Evolutionary conservation across 2,888 invertebrate species (phyloP).

Genomic region (Acrobasis repandana): DNA sequence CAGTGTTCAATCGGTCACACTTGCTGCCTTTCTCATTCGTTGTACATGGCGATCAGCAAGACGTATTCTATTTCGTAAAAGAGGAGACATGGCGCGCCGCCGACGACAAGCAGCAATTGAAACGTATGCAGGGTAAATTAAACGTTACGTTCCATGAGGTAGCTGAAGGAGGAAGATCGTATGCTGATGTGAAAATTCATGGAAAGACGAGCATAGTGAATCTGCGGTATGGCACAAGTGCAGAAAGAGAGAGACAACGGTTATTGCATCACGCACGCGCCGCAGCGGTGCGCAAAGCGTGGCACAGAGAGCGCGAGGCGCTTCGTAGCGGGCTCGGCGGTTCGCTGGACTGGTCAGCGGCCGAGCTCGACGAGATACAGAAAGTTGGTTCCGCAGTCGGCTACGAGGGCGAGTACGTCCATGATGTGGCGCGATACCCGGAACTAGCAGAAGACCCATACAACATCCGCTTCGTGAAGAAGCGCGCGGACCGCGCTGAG

Average conservation of each 20-base stretch:
- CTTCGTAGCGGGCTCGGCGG: slow-evolving; percentile 90
- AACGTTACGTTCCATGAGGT: slow-evolving; percentile 96
- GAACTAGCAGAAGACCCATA: slow-evolving; percentile 98
- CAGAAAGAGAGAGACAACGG: slow-evolving; percentile 94
- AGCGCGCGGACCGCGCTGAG: slow-evolving; percentile 87
- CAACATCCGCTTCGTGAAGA: slow-evolving; percentile 95
- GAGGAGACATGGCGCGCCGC: slow-evolving; percentile 95
- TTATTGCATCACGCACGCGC: slow-evolving; percentile 95
- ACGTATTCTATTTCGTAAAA: slow-evolving; percentile 96
- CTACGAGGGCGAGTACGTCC: slow-evolving; percentile 95
- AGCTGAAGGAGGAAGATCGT: slow-evolving; percentile 89
- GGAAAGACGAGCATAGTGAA: slow-evolving; percentile 95
- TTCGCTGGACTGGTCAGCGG: slow-evolving; percentile 92
- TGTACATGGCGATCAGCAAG: slow-evolving; percentile 94
- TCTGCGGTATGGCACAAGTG: slow-evolving; percentile 96
- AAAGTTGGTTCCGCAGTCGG: slow-evolving; percentile 92
- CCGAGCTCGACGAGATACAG: slow-evolving; percentile 94
- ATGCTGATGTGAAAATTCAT: slow-evolving; percentile 94
- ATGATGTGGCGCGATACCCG: slow-evolving; percentile 94
- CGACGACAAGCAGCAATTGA: slow-evolving; percentile 94
- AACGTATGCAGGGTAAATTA: slow-evolving; percentile 94
- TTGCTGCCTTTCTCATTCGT: slow-evolving; percentile 94
- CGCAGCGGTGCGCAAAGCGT: slow-evolving; percentile 94
- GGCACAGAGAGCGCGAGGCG: slow-evolving; percentile 95
- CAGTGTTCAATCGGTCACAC: slow-evolving; percentile 94